These are phyloP conservation scores for Theocolax elegans DNA, from an alignment of 1,140 invertebrate species.

Conservation along the genomic window DNA sequence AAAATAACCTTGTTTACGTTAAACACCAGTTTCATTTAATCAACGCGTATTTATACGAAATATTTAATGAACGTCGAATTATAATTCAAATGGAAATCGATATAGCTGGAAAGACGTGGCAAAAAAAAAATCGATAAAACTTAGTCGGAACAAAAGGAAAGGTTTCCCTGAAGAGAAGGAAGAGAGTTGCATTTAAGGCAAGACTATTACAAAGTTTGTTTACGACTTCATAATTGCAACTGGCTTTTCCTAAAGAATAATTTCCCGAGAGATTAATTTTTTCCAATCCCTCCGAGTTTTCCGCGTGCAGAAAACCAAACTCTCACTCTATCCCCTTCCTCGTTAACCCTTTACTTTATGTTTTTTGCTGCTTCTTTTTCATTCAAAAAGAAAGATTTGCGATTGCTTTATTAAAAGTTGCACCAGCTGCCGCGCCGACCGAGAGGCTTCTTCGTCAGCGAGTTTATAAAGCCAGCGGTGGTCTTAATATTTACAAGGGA, in stretches of 20 bases:
- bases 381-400: conserved; percentile 46
- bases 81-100: neutral
- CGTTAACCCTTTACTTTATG: neutral
- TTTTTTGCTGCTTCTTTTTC: conserved; percentile 8
- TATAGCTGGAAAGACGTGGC: neutral
- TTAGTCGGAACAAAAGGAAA: neutral
- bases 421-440: conserved; percentile 44
- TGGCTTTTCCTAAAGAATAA: neutral
- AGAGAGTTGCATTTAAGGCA: neutral
- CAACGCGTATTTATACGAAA: too few species aligned
- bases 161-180: neutral
- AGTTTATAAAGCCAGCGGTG: conserved; percentile 44
- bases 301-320: neutral
- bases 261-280: neutral
- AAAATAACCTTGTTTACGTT: too few species aligned
- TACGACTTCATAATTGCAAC: conserved; percentile 5
- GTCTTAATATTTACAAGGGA: neutral
- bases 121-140: conserved; percentile 12
- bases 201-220: conserved; percentile 11
- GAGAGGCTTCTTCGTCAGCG: conserved; percentile 33
- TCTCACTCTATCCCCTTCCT: neutral
- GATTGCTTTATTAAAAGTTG: conserved; percentile 56
- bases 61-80: conserved; percentile 5
- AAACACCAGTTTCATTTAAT: too few species aligned
- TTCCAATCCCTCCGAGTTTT: neutral